Percentiles rank a stretch among this genome's conserved stretches.
Evolutionary conservation across 2,113 vertebrate species (phyloP).

Genomic region (Octodon degus): DNA sequence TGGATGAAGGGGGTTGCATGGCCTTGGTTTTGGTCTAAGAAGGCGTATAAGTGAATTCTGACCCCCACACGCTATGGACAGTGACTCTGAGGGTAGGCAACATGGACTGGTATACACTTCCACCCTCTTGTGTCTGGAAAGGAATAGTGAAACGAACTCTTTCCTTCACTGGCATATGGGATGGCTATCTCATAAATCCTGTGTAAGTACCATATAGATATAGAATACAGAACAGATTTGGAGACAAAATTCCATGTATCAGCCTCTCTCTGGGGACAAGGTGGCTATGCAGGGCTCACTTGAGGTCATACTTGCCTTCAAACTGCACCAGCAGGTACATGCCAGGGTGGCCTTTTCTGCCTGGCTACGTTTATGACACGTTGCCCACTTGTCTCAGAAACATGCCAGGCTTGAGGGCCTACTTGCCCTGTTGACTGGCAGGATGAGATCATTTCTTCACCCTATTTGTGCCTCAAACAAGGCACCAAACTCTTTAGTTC

Average conservation of each 20-base stretch:
- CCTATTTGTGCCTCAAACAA: background rate
- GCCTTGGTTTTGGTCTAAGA: too few species aligned
- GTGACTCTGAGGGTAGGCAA: background rate
- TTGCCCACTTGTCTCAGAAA: background rate
- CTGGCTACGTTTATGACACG: background rate
- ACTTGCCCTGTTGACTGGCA: background rate
- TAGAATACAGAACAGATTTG: too few species aligned
- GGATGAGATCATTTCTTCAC: background rate
- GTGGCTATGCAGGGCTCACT: background rate
- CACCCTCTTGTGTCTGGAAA: background rate
- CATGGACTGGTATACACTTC: background rate
- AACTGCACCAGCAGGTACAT: background rate
- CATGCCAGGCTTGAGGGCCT: background rate
- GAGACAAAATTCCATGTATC: background rate
- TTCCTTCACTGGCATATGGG: background rate
- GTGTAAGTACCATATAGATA: background rate
- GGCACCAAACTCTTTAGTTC: background rate
- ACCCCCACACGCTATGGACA: too few species aligned
- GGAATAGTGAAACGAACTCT: background rate
- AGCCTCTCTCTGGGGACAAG: background rate
- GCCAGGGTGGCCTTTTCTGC: background rate
- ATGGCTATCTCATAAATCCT: too few species aligned
- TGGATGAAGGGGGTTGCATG: background rate
- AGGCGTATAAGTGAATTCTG: background rate
- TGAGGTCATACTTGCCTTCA: background rate